Conservation (phyloP, 2,113 vertebrate species). For the Dromas ardeola region DNA sequence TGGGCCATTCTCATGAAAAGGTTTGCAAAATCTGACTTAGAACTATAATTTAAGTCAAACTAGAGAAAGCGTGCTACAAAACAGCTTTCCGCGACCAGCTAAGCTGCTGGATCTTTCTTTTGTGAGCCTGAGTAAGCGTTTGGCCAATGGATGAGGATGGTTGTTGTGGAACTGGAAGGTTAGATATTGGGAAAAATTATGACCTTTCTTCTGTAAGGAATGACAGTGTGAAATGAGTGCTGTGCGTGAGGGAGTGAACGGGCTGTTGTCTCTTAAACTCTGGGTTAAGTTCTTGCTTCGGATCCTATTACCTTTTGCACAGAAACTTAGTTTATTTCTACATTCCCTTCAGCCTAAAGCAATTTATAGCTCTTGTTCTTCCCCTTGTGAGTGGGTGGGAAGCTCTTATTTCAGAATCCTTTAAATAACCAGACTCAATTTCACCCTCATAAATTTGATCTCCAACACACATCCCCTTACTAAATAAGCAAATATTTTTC, state of each 20-base stretch:
- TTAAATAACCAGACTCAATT: conserved; percentile 60
- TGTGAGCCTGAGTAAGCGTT: background rate
- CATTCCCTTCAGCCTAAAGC: conserved; percentile 31
- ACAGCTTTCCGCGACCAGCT: background rate
- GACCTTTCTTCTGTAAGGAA: background rate
- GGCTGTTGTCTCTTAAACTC: background rate
- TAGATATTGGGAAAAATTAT: background rate
- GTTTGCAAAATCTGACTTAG: background rate
- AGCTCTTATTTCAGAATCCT: conserved; percentile 63
- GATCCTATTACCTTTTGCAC: conserved; percentile 30
- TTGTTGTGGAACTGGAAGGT: background rate
- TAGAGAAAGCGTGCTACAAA: background rate
- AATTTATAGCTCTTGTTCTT: conserved; percentile 39
- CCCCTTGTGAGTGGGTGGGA: conserved; percentile 47
- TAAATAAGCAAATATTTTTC: conserved; percentile 64
- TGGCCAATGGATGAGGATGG: background rate
- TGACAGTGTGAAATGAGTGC: background rate
- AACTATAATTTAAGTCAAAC: background rate
- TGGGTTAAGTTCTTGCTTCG: conserved; percentile 5
- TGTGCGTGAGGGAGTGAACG: background rate
- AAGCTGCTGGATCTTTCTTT: background rate
- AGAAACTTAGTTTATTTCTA: conserved; percentile 38
- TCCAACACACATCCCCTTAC: conserved; percentile 44
- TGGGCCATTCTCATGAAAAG: background rate
- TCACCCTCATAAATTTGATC: conserved; percentile 61